Evolutionary conservation across 2,797 vertebrate genomes (phyloP).

Genomic region (Neosilurus hyrtlii): DNA sequence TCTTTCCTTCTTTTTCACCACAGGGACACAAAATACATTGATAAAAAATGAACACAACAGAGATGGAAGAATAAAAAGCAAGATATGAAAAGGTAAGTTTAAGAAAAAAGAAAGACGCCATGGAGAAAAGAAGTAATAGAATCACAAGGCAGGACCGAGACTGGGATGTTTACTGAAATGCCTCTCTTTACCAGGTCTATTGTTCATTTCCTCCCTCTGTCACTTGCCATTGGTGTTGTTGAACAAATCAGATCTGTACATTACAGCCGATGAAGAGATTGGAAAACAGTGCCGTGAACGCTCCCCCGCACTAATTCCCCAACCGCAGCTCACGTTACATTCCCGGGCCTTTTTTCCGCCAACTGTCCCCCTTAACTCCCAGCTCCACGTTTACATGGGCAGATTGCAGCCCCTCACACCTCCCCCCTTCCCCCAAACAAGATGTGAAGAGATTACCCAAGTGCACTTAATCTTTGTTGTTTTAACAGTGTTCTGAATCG

Average conservation of each 20-base stretch:
- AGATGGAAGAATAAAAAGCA: neutral
- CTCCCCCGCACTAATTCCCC: slow-evolving; percentile 67
- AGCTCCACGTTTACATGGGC: slow-evolving; percentile 70
- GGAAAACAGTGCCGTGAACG: slow-evolving; percentile 63
- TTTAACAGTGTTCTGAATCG: slow-evolving; percentile 68
- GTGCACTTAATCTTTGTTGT: slow-evolving; percentile 73
- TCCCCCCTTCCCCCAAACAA: slow-evolving; percentile 53
- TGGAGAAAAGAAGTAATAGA: neutral
- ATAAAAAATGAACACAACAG: neutral
- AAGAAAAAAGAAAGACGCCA: slow-evolving; percentile 11
- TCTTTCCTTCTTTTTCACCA: slow-evolving; percentile 15
- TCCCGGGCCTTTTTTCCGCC: slow-evolving; percentile 61
- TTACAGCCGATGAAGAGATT: slow-evolving; percentile 70
- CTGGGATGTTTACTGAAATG: slow-evolving; percentile 67
- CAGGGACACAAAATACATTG: neutral
- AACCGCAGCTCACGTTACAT: slow-evolving; percentile 69
- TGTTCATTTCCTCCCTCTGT: slow-evolving; percentile 62
- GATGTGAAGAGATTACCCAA: slow-evolving; percentile 63
- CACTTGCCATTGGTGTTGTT: slow-evolving; percentile 50
- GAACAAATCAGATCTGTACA: slow-evolving; percentile 62
- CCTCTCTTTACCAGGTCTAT: slow-evolving; percentile 62
- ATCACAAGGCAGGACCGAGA: neutral
- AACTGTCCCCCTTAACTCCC: slow-evolving; percentile 65
- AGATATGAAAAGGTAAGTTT: neutral
- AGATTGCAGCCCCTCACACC: slow-evolving; percentile 59